A percentile compares a stretch with the other conserved stretches of the same genome.
These are phyloP conservation scores for Aurelia coerulea DNA, from an alignment of 30 jellyfish, hydroid and myxozoan genomes.

Conservation along the genomic window DNA sequence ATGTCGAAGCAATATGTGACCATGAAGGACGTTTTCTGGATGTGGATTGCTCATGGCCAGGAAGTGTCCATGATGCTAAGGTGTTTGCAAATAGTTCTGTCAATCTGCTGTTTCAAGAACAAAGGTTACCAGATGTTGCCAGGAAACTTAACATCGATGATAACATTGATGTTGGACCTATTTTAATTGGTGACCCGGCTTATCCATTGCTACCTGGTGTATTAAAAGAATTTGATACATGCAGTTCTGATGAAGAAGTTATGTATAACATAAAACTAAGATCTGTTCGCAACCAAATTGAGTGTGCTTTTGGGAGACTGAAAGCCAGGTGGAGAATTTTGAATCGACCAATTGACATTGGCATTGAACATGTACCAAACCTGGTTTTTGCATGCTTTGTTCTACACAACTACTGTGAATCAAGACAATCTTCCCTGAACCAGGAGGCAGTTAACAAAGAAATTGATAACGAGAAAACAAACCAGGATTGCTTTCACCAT, in stretches of 20 bases:
- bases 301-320: constrained; percentile 72
- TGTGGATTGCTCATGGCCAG: constrained; percentile 23
- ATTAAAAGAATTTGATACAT: constrained; percentile 19
- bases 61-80: background rate
- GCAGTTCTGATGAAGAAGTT: constrained; percentile 42
- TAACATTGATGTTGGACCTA: constrained; percentile 53
- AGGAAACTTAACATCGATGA: constrained; percentile 47
- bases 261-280: constrained; percentile 38
- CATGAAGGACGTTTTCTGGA: constrained; percentile 51
- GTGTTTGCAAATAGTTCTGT: too few relatives aligned
- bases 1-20: constrained; percentile 77
- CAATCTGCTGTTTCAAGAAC: too few relatives aligned
- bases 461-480: too few relatives aligned
- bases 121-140: constrained; percentile 29
- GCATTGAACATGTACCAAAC: constrained; percentile 27
- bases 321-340: constrained; percentile 61
- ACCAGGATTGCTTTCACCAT: too few relatives aligned
- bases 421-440: background rate
- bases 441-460: constrained; percentile 14
- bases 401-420: constrained; percentile 67
- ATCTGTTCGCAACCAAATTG: constrained; percentile 51
- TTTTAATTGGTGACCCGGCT: constrained; percentile 83
- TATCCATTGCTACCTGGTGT: constrained; percentile 67
- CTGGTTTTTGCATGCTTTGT: background rate
- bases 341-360: constrained; percentile 31